phyloP scores from a whole-genome alignment of 92 coral and sea anemone genomes.

The Phymanthus crucifer region DNA sequence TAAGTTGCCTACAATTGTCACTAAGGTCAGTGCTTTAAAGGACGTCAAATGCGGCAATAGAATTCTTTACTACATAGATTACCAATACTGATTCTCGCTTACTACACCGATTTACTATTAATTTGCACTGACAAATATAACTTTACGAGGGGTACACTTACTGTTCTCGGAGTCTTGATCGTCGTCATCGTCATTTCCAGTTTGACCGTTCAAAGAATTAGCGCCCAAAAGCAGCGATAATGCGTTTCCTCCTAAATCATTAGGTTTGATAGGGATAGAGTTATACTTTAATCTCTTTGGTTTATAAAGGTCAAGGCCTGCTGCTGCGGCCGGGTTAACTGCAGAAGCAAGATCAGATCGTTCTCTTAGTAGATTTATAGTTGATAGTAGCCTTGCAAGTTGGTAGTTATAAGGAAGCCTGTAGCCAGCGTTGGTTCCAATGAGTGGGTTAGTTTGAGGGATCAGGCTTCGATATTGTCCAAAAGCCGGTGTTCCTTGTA shows the following conservation, averaged over 20 bases:
- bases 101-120: neutral
- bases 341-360: constrained; percentile 33
- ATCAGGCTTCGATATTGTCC: constrained; percentile 62
- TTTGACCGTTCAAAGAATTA: constrained; percentile 4
- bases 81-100: too few species aligned
- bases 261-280: constrained; percentile 77
- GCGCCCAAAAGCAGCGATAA: constrained; percentile 32
- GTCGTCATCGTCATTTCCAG: constrained; percentile 29
- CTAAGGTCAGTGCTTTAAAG: too few species aligned
- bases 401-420: constrained; percentile 66
- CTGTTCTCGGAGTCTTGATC: constrained; percentile 30
- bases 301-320: constrained; percentile 35
- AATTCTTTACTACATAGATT: neutral
- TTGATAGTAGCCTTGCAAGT: constrained; percentile 70
- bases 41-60: too few species aligned
- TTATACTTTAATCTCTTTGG: constrained; percentile 73
- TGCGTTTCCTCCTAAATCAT: constrained; percentile 29
- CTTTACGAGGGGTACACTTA: constrained; percentile 10
- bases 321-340: constrained; percentile 47
- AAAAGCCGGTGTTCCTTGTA: constrained; percentile 61
- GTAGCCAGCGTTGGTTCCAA: constrained; percentile 49
- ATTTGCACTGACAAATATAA: neutral
- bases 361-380: constrained; percentile 55
- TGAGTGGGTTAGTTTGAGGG: constrained; percentile 53
- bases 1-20: too few species aligned